Conservation (phyloP, 2,113 vertebrate species). For the Anhinga anhinga region DNA sequence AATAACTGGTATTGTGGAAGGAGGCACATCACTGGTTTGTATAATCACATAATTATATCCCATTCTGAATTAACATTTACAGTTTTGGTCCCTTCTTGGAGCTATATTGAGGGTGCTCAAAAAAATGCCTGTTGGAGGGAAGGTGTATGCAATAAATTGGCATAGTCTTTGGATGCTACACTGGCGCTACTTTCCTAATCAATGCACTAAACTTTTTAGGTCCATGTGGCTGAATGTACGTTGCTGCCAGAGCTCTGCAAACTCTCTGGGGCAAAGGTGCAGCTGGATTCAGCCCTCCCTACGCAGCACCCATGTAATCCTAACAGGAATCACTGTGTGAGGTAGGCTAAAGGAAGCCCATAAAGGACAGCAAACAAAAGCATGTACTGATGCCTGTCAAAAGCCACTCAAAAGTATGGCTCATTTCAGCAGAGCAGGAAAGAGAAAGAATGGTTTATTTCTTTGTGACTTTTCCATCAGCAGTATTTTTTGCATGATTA, state of each 20-base stretch:
- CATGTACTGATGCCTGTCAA: not conserved
- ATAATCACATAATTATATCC: not conserved
- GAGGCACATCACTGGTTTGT: not conserved
- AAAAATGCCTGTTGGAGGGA: not conserved
- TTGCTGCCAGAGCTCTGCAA: not conserved
- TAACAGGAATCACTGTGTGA: fast-evolving
- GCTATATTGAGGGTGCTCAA: not conserved
- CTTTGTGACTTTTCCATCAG: not conserved
- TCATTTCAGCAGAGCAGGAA: not conserved
- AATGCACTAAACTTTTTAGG: not conserved
- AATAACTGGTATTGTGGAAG: not conserved
- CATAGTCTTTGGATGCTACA: not conserved
- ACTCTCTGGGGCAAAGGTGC: not conserved
- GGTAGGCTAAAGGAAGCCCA: not conserved
- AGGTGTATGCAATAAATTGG: not conserved
- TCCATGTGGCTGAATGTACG: not conserved
- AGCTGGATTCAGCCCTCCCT: not conserved
- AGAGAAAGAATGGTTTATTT: not conserved
- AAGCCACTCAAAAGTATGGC: not conserved
- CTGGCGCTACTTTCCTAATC: not conserved
- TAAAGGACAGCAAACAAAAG: not conserved
- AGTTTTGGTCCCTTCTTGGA: not conserved
- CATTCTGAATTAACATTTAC: not conserved
- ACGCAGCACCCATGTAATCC: not conserved
- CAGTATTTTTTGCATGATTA: not conserved